Conservation (phyloP, 2,797 vertebrate genomes). For the Crax fasciolata region DNA sequence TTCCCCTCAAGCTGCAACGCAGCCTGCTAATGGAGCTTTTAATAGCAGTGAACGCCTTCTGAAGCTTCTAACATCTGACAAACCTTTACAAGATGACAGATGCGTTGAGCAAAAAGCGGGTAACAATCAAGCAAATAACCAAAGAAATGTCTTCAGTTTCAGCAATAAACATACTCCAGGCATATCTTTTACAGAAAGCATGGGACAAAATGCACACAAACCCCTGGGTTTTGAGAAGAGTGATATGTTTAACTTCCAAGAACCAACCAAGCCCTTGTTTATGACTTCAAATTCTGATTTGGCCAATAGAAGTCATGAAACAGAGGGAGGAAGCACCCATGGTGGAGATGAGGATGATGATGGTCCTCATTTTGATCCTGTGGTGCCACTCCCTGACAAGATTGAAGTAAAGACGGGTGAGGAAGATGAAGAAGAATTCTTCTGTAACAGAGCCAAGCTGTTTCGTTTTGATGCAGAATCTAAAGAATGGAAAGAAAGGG, state of each 20-base stretch:
- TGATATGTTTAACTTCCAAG: conserved; percentile 86
- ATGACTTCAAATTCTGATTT: conserved; percentile 73
- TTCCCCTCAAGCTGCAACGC: conserved; percentile 82
- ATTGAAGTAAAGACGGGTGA: conserved; percentile 98
- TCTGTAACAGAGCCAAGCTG: conserved; percentile 95
- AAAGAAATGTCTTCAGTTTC: conserved; percentile 88
- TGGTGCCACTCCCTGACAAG: conserved; percentile 97
- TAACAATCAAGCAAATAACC: conserved; percentile 78
- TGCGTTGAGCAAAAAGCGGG: conserved; percentile 79
- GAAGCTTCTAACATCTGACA: conserved; percentile 93
- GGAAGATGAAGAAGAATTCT: conserved; percentile 97
- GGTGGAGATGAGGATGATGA: conserved; percentile 94
- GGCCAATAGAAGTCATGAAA: conserved; percentile 85
- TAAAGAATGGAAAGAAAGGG: conserved; percentile 98
- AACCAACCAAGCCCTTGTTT: conserved; percentile 82
- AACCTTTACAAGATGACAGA: conserved; percentile 86
- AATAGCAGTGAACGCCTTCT: conserved; percentile 91
- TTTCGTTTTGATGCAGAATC: conserved; percentile 93
- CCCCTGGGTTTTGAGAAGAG: conserved; percentile 83
- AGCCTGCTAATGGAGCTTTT: conserved; percentile 76
- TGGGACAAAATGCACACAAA: conserved; percentile 78
- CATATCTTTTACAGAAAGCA: conserved; percentile 85
- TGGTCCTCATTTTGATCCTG: conserved; percentile 98
- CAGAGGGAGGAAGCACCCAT: conserved; percentile 90
- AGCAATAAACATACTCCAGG: conserved; percentile 84